Evolutionary conservation across 1,140 invertebrate genomes (phyloP).

Genomic region (Babylonia areolata): DNA sequence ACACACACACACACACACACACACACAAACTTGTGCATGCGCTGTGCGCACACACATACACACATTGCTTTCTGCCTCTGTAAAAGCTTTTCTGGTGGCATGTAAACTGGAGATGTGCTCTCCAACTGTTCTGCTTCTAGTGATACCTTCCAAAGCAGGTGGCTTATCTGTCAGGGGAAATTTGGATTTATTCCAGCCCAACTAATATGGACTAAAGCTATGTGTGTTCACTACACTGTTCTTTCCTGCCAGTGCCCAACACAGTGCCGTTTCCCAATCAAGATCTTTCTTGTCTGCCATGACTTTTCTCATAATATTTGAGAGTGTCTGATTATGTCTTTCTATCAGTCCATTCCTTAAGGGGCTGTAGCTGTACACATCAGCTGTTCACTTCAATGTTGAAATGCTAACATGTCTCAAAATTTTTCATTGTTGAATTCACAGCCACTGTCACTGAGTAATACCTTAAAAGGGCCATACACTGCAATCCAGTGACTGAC

Average conservation of each 20-base stretch:
- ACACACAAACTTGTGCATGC: background rate
- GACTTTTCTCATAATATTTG: background rate
- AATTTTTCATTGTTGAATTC: background rate
- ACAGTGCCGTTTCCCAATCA: background rate
- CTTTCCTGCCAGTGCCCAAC: background rate
- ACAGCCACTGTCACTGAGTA: background rate
- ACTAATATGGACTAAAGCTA: background rate
- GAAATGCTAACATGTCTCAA: background rate
- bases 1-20: constrained; percentile 4
- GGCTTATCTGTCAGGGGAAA: background rate
- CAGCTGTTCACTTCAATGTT: background rate
- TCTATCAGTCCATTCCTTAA: background rate
- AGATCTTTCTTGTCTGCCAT: background rate
- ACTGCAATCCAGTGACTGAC: too few species aligned
- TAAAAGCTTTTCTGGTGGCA: background rate
- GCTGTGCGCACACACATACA: too few species aligned
- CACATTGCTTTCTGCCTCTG: background rate
- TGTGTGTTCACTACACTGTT: background rate
- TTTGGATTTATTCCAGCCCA: background rate
- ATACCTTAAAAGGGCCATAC: too few species aligned
- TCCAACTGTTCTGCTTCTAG: background rate
- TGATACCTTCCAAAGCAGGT: background rate
- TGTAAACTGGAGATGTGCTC: background rate
- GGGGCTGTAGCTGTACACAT: background rate
- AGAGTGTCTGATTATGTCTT: background rate